Evolutionary conservation across 2,113 vertebrate genomes (phyloP), one percentile per base, ranked within the genome.

Genomic region (Centropus bengalensis): DNA sequence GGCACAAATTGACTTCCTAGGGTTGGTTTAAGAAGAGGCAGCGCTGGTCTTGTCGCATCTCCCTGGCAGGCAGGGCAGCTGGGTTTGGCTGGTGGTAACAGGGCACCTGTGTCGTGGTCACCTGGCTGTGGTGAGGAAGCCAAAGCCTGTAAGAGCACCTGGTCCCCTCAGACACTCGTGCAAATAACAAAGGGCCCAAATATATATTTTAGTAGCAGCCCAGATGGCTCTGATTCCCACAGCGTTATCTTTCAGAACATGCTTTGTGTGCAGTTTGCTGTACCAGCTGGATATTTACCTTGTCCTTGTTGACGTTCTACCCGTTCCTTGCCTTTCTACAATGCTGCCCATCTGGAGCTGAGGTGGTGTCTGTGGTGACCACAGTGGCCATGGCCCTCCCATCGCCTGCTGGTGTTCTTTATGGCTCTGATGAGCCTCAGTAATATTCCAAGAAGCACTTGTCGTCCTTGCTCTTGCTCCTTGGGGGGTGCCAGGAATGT

Each of bases 151-250:
- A 38, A 38, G 2, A 33, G 38, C 20, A 55, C 20, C 45, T n/a
- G 10, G 23, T 54, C 10, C 14, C 23, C 73, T 1, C 1, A 62
- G 45, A 56, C 23, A 30, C 36, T 88, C 0, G 0, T 40, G 55
- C 6, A 15, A 62, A 36, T 66, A 66, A 47, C 28, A 27, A 58
- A 63, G 17, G 74, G 18, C 36, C 40, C 30, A 54, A 74, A 62
- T 67, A 49, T 38, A 10, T 70, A 40, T 69, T 91, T 68, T 21
- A 49, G 14, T 16, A 89, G 69, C 8, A 66, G 36, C 16, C 55
- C 2, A 5, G 45, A 27, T 36, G 26, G 44, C 42, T 74, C 47
- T 21, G 13, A 51, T 45, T 71, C 22, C 76, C 59, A 17, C 1
- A 1, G 22, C 26, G 28, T 14, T 63, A 19, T 10, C 18, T 80